Evolutionary conservation across 1,140 invertebrate genomes (phyloP), one percentile per base, ranked within the genome.

Genomic region (Trissolcus basalis): DNA sequence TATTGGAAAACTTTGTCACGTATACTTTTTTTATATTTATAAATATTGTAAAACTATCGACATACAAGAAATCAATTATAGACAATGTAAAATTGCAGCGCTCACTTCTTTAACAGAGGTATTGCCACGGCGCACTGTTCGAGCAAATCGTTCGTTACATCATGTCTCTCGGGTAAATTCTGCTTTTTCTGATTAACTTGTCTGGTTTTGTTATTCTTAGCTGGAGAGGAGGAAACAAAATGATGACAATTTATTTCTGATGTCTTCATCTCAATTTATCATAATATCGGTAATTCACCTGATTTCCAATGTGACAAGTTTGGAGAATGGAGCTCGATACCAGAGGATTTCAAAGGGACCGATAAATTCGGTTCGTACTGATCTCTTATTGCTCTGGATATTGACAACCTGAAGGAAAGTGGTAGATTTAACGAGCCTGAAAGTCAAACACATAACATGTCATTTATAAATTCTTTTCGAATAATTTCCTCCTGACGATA

Each of bases 381-480:
- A 35, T 87, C 84, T 53, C 86, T 79, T 50, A 87, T 85, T 12
- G 86, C 85, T 63, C 85, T 76, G 6, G 83, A 86, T 58, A 88
- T 79, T 15, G 86, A 88, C 77, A 80, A 71, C 77, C 81, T 78
- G 47, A 88, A 85, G 3, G 86, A 82, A n/a, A 84, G 81, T 4
- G 87, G 86, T 41, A 88, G 73, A 79, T 88, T 87, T 11, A 88
- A 58, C 9, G 83, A 86, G 69, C 51, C 86, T 88, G 35, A 27
- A 79, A 79, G 14, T 32, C 44, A 32, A 61, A 67, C 59, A 39
- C 16, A 6, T 39, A 39, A 39, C n/a, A 4, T 39, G n/a, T 39
- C 36, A n/a, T 39, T n/a, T 39, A 39, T 27, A 27, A 27, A 27
- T 3, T 27, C 1, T 1, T 27, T 6, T 1, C 19, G 6, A 27